Percentiles rank a stretch among this genome's conserved stretches.
These are phyloP conservation scores for Apamea sordens DNA, from an alignment of 2,888 invertebrate genomes.

Conservation along the genomic window DNA sequence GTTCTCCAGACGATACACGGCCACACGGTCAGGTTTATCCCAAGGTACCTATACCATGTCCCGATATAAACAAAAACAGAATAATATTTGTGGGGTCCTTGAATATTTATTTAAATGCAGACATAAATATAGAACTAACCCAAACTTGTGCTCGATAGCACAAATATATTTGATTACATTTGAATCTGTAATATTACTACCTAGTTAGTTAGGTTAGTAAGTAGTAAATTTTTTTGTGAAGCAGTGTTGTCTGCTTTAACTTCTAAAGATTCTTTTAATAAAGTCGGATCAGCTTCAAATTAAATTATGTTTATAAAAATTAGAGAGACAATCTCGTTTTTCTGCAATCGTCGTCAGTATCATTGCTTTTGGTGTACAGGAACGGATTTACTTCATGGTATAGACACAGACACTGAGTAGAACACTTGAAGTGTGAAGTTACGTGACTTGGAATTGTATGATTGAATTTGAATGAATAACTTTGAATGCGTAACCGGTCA, in stretches of 20 bases:
- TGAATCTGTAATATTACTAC: background rate
- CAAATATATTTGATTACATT: slow-evolving; percentile 7
- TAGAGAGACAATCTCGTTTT: background rate
- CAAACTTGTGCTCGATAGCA: slow-evolving; percentile 6
- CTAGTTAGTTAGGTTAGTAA: background rate
- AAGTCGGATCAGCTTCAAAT: background rate
- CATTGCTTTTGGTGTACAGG: background rate
- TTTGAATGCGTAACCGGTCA: slow-evolving; percentile 73
- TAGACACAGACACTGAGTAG: slow-evolving; percentile 50
- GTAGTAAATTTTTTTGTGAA: slow-evolving; percentile 2
- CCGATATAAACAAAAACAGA: background rate
- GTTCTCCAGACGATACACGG: background rate
- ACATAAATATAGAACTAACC: slow-evolving; percentile 16
- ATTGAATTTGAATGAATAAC: slow-evolving; percentile 78
- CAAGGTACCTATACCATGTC: background rate
- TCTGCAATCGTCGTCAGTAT: background rate
- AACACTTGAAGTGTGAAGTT: slow-evolving; percentile 64
- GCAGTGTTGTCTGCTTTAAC: background rate
- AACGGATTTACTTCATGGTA: slow-evolving; percentile 29
- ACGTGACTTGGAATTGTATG: slow-evolving; percentile 84
- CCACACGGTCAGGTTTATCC: background rate
- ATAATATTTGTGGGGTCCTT: background rate
- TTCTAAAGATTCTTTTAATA: background rate
- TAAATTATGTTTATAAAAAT: background rate
- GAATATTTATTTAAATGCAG: slow-evolving; percentile 24